Evolutionary conservation across 2,113 vertebrate species (phyloP).

Genomic region (Macaca mulatta): DNA sequence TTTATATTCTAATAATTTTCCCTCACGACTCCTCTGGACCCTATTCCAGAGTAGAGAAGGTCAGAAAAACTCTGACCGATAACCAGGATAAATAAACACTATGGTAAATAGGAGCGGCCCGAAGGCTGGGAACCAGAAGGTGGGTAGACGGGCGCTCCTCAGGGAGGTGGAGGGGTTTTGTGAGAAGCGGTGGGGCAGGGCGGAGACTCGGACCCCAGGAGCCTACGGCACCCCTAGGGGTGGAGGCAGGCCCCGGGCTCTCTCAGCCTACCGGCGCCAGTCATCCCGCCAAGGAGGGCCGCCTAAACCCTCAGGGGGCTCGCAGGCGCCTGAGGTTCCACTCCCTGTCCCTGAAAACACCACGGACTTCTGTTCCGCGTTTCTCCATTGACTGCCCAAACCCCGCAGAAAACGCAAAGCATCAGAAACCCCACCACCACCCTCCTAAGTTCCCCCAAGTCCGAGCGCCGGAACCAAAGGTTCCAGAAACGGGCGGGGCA

Average conservation of each 20-base stretch:
- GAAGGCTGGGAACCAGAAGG: not conserved
- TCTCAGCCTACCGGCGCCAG: not conserved
- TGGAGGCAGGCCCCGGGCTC: not conserved
- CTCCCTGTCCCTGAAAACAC: not conserved
- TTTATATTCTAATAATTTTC: not conserved
- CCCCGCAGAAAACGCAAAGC: not conserved
- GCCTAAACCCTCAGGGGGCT: not conserved
- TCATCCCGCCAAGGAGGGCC: not conserved
- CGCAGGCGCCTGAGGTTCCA: not conserved
- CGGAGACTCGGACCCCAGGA: accelerated
- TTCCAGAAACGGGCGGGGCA: not conserved
- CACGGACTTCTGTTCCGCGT: not conserved
- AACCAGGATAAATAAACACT: not conserved
- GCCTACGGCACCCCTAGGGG: accelerated
- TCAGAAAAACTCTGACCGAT: not conserved
- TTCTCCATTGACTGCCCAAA: too few relatives aligned
- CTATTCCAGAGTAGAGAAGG: not conserved
- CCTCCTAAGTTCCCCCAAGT: not conserved
- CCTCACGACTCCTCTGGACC: not conserved
- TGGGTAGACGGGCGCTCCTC: too few relatives aligned
- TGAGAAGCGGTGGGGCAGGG: not conserved
- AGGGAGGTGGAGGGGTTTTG: not conserved
- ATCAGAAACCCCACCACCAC: not conserved
- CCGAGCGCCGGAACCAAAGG: not conserved
- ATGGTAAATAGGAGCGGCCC: not conserved